These are phyloP conservation scores for Drosophila sp. DNA, from an alignment of 1,140 invertebrate genomes.

Conservation along the genomic window DNA sequence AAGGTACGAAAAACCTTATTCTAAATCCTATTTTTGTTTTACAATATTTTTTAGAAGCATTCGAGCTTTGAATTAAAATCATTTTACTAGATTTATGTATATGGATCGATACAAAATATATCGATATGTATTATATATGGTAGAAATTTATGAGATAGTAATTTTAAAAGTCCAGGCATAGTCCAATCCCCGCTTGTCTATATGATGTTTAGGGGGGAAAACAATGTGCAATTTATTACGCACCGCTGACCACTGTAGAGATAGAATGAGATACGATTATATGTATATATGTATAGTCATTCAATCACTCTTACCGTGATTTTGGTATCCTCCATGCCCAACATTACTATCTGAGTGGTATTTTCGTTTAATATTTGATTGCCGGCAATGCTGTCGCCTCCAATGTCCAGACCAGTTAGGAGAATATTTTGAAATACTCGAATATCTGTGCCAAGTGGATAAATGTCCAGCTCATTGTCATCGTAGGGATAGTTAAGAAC, in stretches of 20 bases:
- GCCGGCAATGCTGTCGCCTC: background rate
- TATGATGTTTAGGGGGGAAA: slow-evolving; percentile 73
- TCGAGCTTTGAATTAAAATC: too few relatives aligned
- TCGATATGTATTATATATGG: too few relatives aligned
- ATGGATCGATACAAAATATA: too few relatives aligned
- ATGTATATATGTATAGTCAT: background rate
- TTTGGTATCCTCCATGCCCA: slow-evolving; percentile 64
- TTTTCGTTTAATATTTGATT: slow-evolving; percentile 33
- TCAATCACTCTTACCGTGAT: slow-evolving; percentile 43
- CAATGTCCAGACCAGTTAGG: slow-evolving; percentile 57
- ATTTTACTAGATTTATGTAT: too few relatives aligned
- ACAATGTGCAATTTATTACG: slow-evolving; percentile 55
- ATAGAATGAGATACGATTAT: background rate
- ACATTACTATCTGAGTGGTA: slow-evolving; percentile 47
- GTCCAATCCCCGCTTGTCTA: slow-evolving; percentile 69
- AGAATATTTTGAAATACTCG: slow-evolving; percentile 45
- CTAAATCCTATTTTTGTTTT: too few relatives aligned
- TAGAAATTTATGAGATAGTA: slow-evolving; percentile 15
- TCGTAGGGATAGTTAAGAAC: slow-evolving; percentile 81
- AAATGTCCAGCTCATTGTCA: slow-evolving; percentile 67
- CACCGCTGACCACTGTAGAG: slow-evolving; percentile 56
- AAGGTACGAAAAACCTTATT: too few relatives aligned
- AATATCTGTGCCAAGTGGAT: slow-evolving; percentile 63
- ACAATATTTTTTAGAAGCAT: too few relatives aligned
- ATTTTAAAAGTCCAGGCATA: slow-evolving; percentile 80